phyloP scores from a whole-genome alignment of 1,140 invertebrate genomes.

The Thaumatotibia leucotreta region DNA sequence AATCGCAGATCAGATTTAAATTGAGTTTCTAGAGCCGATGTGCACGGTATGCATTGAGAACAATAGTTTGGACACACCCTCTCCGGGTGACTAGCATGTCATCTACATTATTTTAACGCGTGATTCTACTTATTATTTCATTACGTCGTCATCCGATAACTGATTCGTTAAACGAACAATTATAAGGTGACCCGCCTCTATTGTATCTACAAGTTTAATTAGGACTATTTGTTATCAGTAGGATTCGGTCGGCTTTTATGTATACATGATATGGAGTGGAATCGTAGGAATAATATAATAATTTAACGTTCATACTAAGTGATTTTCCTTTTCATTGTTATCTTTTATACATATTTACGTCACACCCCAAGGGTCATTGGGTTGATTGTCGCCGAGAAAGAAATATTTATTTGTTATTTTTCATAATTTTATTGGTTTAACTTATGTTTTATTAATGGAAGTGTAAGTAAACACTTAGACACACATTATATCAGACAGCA shows the following conservation, averaged over 20 bases:
- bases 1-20: neutral
- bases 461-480: neutral
- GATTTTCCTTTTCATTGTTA: conserved; percentile 9
- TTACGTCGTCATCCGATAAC: neutral
- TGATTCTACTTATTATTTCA: conserved; percentile 3
- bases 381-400: neutral
- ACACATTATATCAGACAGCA: too few species aligned
- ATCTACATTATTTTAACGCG: neutral
- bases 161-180: neutral
- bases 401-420: neutral
- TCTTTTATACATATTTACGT: conserved; percentile 4
- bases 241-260: neutral
- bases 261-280: neutral
- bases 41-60: neutral
- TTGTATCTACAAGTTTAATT: neutral
- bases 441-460: neutral
- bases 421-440: neutral
- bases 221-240: neutral
- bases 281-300: neutral
- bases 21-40: neutral
- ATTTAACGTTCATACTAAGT: neutral
- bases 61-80: neutral
- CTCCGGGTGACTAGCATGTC: neutral
- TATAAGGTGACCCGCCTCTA: neutral
- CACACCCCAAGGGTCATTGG: neutral